phyloP scores from a whole-genome alignment of 1,140 invertebrate species.

The Drosophila bifasciata region DNA sequence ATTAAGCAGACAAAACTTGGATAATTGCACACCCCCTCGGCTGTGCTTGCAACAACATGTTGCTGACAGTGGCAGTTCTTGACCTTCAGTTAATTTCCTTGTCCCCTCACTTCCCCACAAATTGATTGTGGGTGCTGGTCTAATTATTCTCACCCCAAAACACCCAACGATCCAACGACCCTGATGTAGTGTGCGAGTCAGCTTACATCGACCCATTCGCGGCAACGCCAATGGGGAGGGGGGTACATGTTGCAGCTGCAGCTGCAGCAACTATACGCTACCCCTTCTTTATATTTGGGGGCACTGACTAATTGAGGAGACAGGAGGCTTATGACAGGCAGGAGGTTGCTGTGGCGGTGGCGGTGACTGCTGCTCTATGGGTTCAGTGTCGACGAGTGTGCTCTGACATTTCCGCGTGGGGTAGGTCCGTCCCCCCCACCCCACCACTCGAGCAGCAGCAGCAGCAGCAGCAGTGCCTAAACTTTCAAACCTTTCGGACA shows the following conservation, averaged over 20 bases:
- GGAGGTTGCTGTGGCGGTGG: background rate
- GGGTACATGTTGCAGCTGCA: constrained; percentile 4
- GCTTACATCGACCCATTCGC: constrained; percentile 71
- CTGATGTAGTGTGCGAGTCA: constrained; percentile 69
- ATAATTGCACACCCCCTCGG: too few species aligned
- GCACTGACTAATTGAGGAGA: constrained; percentile 35
- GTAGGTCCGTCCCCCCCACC: constrained; percentile 26
- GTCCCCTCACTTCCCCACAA: constrained; percentile 26
- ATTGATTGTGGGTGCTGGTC: constrained; percentile 61
- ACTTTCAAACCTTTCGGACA: constrained; percentile 72
- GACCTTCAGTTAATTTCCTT: constrained; percentile 36
- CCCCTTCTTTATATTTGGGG: constrained; percentile 11
- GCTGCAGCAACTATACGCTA: too few species aligned
- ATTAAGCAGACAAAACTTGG: too few species aligned
- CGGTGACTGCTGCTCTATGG: constrained; percentile 27
- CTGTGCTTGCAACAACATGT: background rate
- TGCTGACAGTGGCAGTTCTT: constrained; percentile 8
- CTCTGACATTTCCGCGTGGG: constrained; percentile 60
- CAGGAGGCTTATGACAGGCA: constrained; percentile 15
- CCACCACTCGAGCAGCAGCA: constrained; percentile 32
- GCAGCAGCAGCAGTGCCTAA: too few species aligned
- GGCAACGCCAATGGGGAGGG: too few species aligned
- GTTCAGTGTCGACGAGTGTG: constrained; percentile 25
- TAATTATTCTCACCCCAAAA: constrained; percentile 43
- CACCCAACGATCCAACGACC: constrained; percentile 29